Evolutionary conservation across 1,140 invertebrate species (phyloP), one percentile per base, ranked within the genome.

Genomic region (Heliconius nattereri): DNA sequence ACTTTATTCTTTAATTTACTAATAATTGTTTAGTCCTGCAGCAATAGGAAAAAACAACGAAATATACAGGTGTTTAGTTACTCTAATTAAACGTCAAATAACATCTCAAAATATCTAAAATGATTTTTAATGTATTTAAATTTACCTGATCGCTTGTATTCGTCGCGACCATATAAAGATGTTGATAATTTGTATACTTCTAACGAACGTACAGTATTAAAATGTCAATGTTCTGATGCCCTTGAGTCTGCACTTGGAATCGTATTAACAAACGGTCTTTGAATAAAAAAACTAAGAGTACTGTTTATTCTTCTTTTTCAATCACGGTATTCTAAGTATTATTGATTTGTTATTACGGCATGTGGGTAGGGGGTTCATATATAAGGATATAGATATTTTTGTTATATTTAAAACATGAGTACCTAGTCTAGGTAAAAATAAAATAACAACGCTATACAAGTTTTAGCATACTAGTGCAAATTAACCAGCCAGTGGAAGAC

Each of bases 401-500:
- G 23, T 9, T 73, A 35, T 70, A 71, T 57, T 20, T n/a, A 45
- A 49, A 29, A 71, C 29, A 37, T 37, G 23, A 20, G 19, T 79
- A 75, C 73, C 29, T 35, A 74, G 57, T 71, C 60, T 35, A 35
- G 32, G 32, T 35, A 23, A 66, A 5, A 29, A 66, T 29, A 66
- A 29, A 66, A 26, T 66, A 66, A 66, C 60, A 66, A 13, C 20
- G 26, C 60, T 66, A n/a, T 66, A 66, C 60, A 78, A 82, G 81
- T 86, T 89, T 94, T 92, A 92, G 86, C 90, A 88, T 82, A 79
- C 83, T 71, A 83, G 85, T 85, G 88, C 87, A 86, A 92, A 84
- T 85, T 91, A 90, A 92, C 84, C 84, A 89, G 79, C 84, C 83
- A 84, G 85, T 86, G 82, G 87, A 89, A 89, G 87, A 87, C 83